phyloP scores from a whole-genome alignment of 1,140 invertebrate genomes.

The Trichonephila inaurata region DNA sequence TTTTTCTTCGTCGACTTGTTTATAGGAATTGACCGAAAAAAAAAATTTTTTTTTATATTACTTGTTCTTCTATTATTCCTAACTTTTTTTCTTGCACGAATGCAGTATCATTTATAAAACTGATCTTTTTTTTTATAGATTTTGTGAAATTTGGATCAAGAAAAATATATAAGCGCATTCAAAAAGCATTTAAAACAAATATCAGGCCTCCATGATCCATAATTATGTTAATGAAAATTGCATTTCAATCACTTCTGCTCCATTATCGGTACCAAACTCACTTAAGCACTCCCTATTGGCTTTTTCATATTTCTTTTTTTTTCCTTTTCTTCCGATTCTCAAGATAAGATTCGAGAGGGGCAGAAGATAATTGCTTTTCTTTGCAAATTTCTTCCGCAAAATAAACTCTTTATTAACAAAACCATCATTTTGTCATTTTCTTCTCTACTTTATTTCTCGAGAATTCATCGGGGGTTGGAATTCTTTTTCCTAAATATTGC shows the following conservation, averaged over 20 bases:
- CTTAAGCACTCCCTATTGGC: neutral
- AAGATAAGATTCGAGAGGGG: neutral
- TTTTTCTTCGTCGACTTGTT: too few relatives aligned
- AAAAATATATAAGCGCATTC: too few relatives aligned
- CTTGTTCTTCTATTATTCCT: too few relatives aligned
- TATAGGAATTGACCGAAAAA: too few relatives aligned
- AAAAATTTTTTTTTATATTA: too few relatives aligned
- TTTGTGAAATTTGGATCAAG: too few relatives aligned
- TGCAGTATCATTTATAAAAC: too few relatives aligned
- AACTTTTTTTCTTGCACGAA: too few relatives aligned
- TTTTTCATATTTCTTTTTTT: neutral
- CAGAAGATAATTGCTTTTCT: neutral
- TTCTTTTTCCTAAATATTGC: too few relatives aligned
- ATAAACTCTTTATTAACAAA: constrained; percentile 32
- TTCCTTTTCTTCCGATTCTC: neutral
- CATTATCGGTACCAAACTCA: neutral
- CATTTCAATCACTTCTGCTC: neutral
- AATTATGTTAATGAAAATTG: neutral
- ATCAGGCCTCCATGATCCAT: neutral
- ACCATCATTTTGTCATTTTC: neutral
- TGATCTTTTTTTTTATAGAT: too few relatives aligned
- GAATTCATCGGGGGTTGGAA: neutral
- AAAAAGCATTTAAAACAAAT: too few relatives aligned
- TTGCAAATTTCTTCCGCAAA: neutral
- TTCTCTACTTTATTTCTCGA: constrained; percentile 46